Evolutionary conservation across 2,888 invertebrate species (phyloP).

Genomic region (Ophion obscuratus): DNA sequence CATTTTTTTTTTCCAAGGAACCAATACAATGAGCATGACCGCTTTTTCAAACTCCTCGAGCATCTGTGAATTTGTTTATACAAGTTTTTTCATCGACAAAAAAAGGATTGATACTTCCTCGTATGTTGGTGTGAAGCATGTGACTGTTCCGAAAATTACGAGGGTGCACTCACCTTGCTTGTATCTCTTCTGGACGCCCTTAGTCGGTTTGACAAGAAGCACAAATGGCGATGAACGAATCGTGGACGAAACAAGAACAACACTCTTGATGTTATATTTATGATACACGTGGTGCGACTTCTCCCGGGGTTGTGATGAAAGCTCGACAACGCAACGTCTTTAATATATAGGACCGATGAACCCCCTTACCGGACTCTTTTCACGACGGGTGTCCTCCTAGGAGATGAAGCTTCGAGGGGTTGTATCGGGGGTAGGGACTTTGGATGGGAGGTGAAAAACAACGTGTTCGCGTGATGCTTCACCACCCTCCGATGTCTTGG

Average conservation of each 20-base stretch:
- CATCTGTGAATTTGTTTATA: no score
- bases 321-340: constrained; percentile 77
- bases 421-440: constrained; percentile 30
- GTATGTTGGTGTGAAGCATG: neutral
- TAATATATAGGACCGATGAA: constrained; percentile 78
- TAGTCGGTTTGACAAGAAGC: constrained; percentile 1
- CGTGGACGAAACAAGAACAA: neutral
- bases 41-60: no score
- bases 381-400: constrained; percentile 76
- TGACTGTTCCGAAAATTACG: neutral
- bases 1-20: no score
- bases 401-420: constrained; percentile 51
- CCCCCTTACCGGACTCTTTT: constrained; percentile 59
- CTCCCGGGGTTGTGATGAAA: constrained; percentile 78
- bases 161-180: constrained; percentile 12
- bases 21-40: no score
- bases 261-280: constrained; percentile 14
- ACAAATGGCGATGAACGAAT: constrained; percentile 6
- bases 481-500: constrained; percentile 50
- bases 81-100: no score
- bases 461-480: constrained; percentile 33
- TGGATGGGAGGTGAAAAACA: constrained; percentile 11
- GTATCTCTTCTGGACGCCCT: neutral
- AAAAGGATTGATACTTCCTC: neutral
- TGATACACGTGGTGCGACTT: constrained; percentile 68